Percentiles rank a stretch among this genome's conserved stretches.
Evolutionary conservation across 2,797 vertebrate species (phyloP).

Genomic region (Fringilla coelebs): DNA sequence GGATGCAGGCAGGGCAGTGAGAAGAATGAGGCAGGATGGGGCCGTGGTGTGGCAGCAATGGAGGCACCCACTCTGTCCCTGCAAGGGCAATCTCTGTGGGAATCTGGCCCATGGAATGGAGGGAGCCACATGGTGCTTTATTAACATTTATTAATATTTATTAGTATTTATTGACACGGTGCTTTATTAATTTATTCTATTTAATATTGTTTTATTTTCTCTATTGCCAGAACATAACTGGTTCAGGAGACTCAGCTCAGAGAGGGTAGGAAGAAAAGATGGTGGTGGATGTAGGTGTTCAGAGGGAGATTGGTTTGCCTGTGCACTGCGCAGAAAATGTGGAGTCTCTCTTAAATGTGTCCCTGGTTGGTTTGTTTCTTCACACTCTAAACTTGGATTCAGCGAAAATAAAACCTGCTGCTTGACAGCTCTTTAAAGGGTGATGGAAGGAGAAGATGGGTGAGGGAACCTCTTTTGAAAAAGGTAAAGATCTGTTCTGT

Average conservation of each 20-base stretch:
- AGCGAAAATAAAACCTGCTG: slow-evolving; percentile 12
- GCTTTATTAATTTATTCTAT: not conserved
- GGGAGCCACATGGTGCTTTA: not conserved
- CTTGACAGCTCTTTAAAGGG: not conserved
- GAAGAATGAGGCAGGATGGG: not conserved
- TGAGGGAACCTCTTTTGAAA: not conserved
- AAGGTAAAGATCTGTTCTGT: not conserved
- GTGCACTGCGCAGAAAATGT: accelerated
- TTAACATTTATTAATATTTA: not conserved
- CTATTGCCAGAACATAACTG: not conserved
- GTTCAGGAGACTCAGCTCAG: not conserved
- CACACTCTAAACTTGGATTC: not conserved
- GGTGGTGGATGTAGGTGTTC: not conserved
- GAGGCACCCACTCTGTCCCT: not conserved
- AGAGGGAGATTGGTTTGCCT: not conserved
- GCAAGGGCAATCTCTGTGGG: not conserved
- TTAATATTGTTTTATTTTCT: not conserved
- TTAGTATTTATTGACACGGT: not conserved
- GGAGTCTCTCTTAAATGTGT: not conserved
- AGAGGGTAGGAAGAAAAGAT: not conserved
- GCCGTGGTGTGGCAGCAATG: not conserved
- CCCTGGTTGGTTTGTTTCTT: not conserved
- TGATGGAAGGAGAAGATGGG: not conserved
- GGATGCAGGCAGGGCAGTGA: not conserved
- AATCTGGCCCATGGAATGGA: not conserved